Base-by-base conservation (phyloP, 2,113 vertebrate species). In the Xyliphius kryptos region DNA sequence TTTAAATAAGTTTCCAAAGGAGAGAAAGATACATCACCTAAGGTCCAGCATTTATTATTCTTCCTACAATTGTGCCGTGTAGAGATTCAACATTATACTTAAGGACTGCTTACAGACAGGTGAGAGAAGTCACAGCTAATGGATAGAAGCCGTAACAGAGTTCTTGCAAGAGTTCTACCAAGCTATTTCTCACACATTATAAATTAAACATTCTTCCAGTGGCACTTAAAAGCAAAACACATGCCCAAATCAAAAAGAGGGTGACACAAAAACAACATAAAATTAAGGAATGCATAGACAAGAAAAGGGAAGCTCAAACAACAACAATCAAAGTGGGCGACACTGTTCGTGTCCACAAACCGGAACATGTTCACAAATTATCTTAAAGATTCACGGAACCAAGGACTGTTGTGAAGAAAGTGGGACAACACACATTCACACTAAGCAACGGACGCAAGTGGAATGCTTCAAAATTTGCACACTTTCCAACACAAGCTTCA, bases 381-480 rank as follows among this genome's bases (percentile, higher is more conserved):
- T 47, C n/a, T 47, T 47, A 11, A 16, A 47, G 13, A 47, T 47
- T 47, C 6, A 47, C 46, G 9, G 46, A 47, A 47, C 46, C 46
- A 47, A 47, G 48, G 9, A 50, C 48, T 50, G 48, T 50, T 3
- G 48, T 50, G 16, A 50, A 50, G 17, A 50, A 50, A 21, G 48
- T 20, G 16, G 16, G 48, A 50, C 16, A 50, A 21, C 22, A 26
- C 22, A 50, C 48, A 50, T 50, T 50, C 17, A 6, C 48, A 50
- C 17, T 50, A 50, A 49, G 47, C 9, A 8, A 49, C 7, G 47
- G 47, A 49, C 15, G 47, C 47, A 49, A 49, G 15, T 49, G 48
- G 48, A 50, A 50, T 50, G 48, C 17, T 50, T 50, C 48, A 12
- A 50, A 50, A 50, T 16, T 50, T 20, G 17, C 48, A 50, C 48